phyloP scores from a whole-genome alignment of 2,888 invertebrate species.

The Tryphoninae sp. region DNA sequence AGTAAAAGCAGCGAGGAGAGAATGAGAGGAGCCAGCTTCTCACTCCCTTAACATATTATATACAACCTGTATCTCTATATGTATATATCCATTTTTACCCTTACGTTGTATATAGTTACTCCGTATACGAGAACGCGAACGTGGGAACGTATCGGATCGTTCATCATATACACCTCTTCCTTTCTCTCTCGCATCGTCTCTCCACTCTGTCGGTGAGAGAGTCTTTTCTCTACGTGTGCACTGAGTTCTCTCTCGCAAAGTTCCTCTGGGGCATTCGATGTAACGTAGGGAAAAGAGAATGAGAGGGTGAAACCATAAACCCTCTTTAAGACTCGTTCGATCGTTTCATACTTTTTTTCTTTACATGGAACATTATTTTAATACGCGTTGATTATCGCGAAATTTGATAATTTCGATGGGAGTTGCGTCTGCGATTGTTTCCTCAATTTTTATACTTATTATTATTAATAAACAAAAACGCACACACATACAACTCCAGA shows the following conservation, averaged over 20 bases:
- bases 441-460: not conserved
- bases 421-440: not conserved
- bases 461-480: not conserved
- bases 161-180: constrained; percentile 71
- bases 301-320: constrained; percentile 17
- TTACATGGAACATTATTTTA: constrained; percentile 21
- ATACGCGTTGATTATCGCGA: constrained; percentile 57
- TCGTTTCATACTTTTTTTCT: not conserved
- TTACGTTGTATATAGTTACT: constrained; percentile 24
- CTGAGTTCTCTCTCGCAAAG: constrained; percentile 40
- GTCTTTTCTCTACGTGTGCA: not conserved
- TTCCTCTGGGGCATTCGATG: constrained; percentile 60
- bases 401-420: constrained; percentile 42
- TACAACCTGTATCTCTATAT: not conserved
- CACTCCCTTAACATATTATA: constrained; percentile 39
- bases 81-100: constrained; percentile 12
- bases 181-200: constrained; percentile 38
- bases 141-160: constrained; percentile 80
- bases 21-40: constrained; percentile 32
- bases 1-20: constrained; percentile 29
- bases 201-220: constrained; percentile 42
- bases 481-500: too few species aligned
- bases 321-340: constrained; percentile 1
- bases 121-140: constrained; percentile 68
- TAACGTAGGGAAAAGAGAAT: constrained; percentile 41